Percentiles rank a stretch among this genome's conserved stretches.
Evolutionary conservation across 1,140 invertebrate genomes (phyloP).

Genomic region (Pemphigus obesinymphae): DNA sequence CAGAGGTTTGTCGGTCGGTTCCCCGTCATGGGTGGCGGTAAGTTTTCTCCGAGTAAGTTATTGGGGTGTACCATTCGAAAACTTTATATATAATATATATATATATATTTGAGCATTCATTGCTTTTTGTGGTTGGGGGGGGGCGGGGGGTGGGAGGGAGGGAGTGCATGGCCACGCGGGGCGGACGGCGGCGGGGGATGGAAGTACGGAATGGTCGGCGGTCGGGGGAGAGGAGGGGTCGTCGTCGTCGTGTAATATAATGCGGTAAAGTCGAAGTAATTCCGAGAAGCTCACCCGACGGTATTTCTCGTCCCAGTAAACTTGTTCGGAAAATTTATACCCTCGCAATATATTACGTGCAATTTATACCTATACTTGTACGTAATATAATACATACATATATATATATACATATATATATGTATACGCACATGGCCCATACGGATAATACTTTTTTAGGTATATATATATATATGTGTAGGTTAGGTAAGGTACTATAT

Average conservation of each 20-base stretch:
- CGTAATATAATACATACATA: background rate
- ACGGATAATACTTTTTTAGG: no score
- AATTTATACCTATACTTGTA: background rate
- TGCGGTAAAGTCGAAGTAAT: background rate
- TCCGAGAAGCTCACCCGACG: background rate
- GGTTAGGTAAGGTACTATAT: no score
- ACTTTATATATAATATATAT: background rate
- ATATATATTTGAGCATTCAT: background rate
- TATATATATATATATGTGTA: no score
- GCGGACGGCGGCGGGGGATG: no score
- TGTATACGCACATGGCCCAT: no score
- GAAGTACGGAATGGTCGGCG: no score
- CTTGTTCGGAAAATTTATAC: conserved; percentile 10
- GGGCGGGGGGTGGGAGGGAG: background rate
- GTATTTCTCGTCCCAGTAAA: conserved; percentile 15
- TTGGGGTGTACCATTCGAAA: conserved; percentile 11
- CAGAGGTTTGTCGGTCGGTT: background rate
- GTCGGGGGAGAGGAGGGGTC: no score
- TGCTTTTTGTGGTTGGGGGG: background rate
- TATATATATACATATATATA: background rate
- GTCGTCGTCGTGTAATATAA: background rate
- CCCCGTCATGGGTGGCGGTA: no score
- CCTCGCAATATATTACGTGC: background rate
- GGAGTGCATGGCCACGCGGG: background rate
- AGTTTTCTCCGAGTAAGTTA: conserved; percentile 11